These are phyloP conservation scores for Dastarcus helophoroides DNA, from an alignment of 2,888 invertebrate genomes.

Conservation along the genomic window DNA sequence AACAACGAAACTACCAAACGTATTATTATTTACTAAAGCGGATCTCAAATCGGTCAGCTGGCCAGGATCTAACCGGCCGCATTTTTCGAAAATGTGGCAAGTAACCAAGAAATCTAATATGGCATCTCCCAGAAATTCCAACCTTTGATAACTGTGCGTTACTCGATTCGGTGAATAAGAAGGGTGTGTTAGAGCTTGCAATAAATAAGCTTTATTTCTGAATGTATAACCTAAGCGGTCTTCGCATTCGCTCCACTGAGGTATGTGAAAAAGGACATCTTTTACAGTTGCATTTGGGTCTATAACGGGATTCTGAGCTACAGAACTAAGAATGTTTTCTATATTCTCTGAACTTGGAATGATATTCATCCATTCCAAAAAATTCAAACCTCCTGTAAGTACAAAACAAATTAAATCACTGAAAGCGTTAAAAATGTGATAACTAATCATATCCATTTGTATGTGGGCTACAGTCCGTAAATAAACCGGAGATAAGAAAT, in stretches of 20 bases:
- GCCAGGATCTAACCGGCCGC: constrained; percentile 60
- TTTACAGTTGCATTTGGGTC: constrained; percentile 28
- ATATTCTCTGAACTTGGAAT: constrained; percentile 29
- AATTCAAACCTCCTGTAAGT: constrained; percentile 24
- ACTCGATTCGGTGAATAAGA: constrained; percentile 71
- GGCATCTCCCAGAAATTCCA: constrained; percentile 92
- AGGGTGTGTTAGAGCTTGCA: constrained; percentile 90
- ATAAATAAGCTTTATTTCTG: constrained; percentile 63
- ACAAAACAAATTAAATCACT: no score
- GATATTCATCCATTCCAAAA: constrained; percentile 40
- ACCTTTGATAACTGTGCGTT: constrained; percentile 78
- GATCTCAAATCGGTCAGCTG: constrained; percentile 87
- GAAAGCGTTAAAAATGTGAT: no score
- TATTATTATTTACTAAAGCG: constrained; percentile 92
- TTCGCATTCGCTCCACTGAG: constrained; percentile 42
- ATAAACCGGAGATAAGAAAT: no score
- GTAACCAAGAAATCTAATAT: constrained; percentile 84
- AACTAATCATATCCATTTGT: no score
- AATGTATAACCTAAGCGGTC: constrained; percentile 62
- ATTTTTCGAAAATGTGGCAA: constrained; percentile 72
- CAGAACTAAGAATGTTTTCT: constrained; percentile 19
- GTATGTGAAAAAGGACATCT: constrained; percentile 39
- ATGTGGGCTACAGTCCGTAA: no score
- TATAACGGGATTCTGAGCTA: constrained; percentile 34
- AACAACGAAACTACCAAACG: constrained; percentile 83